Conservation (phyloP, 2,113 vertebrate species). For the Bos indicus region DNA sequence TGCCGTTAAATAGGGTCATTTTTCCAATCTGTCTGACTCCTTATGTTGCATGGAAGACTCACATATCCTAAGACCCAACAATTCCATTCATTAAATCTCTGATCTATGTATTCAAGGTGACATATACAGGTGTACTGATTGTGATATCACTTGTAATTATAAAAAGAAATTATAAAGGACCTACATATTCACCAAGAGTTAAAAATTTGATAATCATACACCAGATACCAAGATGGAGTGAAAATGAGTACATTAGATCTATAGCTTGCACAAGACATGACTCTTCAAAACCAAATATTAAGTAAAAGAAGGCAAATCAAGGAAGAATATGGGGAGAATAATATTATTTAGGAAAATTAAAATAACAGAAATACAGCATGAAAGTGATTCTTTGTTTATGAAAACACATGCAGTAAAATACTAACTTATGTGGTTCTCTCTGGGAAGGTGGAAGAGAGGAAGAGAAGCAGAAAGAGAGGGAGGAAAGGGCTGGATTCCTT, state of each 20-base stretch:
- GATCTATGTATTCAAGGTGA: background rate
- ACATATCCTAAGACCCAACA: background rate
- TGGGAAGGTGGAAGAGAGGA: background rate
- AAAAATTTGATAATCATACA: background rate
- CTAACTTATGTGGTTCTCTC: background rate
- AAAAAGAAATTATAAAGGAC: background rate
- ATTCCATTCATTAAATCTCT: background rate
- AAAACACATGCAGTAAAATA: background rate
- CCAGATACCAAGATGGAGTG: background rate
- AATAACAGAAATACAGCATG: background rate
- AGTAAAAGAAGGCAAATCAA: background rate
- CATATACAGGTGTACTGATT: background rate
- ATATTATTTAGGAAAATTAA: background rate
- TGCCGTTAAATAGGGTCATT: background rate
- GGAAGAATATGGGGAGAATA: background rate
- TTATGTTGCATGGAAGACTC: background rate
- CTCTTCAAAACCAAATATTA: conserved; percentile 19
- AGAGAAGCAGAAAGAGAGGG: background rate
- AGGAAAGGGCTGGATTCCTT: background rate
- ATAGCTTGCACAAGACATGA: background rate
- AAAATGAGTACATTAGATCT: background rate
- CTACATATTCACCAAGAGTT: background rate
- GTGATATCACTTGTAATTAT: background rate
- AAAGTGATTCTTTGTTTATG: background rate
- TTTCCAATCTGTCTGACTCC: background rate